Base-by-base conservation (phyloP, 30 jellyfish, hydroid and myxozoan genomes). In the Cassiopea andromeda region DNA sequence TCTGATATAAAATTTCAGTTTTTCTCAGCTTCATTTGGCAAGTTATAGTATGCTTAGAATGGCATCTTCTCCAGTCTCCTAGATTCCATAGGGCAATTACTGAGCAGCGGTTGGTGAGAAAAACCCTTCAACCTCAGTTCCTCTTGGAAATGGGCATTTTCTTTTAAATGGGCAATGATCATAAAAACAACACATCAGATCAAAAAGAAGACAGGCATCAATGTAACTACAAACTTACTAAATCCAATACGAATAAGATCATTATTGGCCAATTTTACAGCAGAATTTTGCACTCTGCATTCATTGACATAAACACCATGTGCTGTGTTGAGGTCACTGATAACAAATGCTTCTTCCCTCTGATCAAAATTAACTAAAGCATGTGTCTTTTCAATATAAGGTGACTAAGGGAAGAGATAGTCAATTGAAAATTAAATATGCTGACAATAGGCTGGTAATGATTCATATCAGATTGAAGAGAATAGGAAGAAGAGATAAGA, bases 261-360 rank as follows among this genome's bases (percentile, higher is more conserved):
- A 46, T 97, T 97, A 75, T 90, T 91, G 15, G 94, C 93, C 60
- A 94, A 78, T 59, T 90, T 72, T n/a, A 86, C 97, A 7, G 94
- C 92, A 27, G 97, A 74, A 69, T 84, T 94, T 87, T 85, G 98
- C 18, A 94, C 90, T 50, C 98, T 88, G 81, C 93, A 60, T 59
- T 90, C 98, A 73, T 94, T 94, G 59, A 94, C 98, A 67, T 94
- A 94, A 1, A 95, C 87, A 1, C 98, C 97, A 79, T 94, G 97
- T 5, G 97, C 89, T 8, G 98, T 84, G 80, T 90, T 90, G 54
- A 90, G 90, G 60, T 94, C 98, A 59, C 92, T 81, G 61, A 94
- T 90, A 46, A 76, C 85, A 71, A 59, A 94, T 2, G 92, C 61
- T 43, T 82, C 57, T 1, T 72, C 85, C 1, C 45, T 17, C 6